Percentiles rank a stretch among this genome's conserved stretches.
phyloP scores from a whole-genome alignment of 1,140 invertebrate species.

The Zaprionus kolodkinae region DNA sequence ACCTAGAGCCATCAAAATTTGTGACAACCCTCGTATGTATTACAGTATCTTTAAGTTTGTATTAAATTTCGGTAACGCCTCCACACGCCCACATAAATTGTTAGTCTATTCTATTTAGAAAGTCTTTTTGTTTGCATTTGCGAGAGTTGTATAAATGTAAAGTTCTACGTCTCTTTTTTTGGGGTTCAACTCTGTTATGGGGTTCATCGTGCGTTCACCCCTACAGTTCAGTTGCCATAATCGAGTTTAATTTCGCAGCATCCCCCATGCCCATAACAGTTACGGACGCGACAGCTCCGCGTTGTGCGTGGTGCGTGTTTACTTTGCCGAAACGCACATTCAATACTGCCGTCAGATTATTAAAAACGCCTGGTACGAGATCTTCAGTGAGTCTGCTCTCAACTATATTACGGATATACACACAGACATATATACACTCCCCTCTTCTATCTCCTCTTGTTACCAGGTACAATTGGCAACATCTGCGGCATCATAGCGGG shows the following conservation, averaged over 20 bases:
- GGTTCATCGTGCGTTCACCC: slow-evolving; percentile 17
- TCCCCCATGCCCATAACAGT: slow-evolving; percentile 29
- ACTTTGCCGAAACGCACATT: slow-evolving; percentile 81
- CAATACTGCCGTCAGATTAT: slow-evolving; percentile 81
- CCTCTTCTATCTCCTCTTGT: not conserved
- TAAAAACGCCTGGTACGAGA: slow-evolving; percentile 76
- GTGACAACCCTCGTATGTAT: no score
- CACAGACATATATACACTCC: slow-evolving; percentile 10
- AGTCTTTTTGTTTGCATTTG: no score
- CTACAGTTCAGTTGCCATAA: slow-evolving; percentile 38
- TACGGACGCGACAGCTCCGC: slow-evolving; percentile 39
- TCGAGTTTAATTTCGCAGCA: slow-evolving; percentile 71
- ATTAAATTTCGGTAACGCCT: no score
- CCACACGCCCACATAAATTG: no score
- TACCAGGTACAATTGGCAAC: slow-evolving; percentile 79
- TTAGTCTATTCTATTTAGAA: no score
- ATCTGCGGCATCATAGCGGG: slow-evolving; percentile 82
- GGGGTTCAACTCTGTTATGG: not conserved
- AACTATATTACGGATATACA: slow-evolving; percentile 19
- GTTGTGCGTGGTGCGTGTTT: slow-evolving; percentile 71
- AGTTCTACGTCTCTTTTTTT: no score
- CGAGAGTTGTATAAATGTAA: no score
- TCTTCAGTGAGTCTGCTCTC: slow-evolving; percentile 67
- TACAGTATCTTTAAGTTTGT: no score
- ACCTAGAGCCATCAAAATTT: no score